Evolutionary conservation across 2,888 invertebrate species (phyloP).

Genomic region (Drymonia ruficornis): DNA sequence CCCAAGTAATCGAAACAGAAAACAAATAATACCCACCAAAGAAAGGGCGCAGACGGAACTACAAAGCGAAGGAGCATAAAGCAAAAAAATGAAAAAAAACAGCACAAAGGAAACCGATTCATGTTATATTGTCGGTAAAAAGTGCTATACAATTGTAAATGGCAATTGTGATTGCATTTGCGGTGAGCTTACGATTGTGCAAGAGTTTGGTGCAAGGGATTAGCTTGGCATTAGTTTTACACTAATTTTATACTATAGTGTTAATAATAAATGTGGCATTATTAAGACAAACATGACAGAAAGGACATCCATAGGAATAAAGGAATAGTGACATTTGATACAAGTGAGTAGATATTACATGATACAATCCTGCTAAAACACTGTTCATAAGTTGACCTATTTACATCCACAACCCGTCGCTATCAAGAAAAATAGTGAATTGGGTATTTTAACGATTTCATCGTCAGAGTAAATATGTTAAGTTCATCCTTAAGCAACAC

Average conservation of each 20-base stretch:
- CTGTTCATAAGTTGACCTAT: too few species aligned
- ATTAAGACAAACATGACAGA: too few species aligned
- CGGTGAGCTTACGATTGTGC: constrained; percentile 38
- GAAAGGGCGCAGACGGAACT: neutral
- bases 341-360: too few species aligned
- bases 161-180: constrained; percentile 56
- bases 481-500: too few species aligned
- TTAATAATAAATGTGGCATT: neutral
- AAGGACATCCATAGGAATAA: too few species aligned
- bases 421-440: too few species aligned
- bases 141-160: constrained; percentile 41
- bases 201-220: constrained; percentile 9
- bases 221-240: neutral
- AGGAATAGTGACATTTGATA: too few species aligned
- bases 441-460: too few species aligned
- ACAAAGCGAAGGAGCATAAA: constrained; percentile 1
- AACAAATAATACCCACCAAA: neutral
- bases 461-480: too few species aligned
- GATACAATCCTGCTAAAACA: too few species aligned
- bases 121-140: constrained; percentile 40
- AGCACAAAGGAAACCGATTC: constrained; percentile 48
- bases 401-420: too few species aligned
- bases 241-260: neutral
- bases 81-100: constrained; percentile 19
- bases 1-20: constrained; percentile 7